Conservation (phyloP, 2,888 invertebrate species). For the Calliopum simillimum region DNA sequence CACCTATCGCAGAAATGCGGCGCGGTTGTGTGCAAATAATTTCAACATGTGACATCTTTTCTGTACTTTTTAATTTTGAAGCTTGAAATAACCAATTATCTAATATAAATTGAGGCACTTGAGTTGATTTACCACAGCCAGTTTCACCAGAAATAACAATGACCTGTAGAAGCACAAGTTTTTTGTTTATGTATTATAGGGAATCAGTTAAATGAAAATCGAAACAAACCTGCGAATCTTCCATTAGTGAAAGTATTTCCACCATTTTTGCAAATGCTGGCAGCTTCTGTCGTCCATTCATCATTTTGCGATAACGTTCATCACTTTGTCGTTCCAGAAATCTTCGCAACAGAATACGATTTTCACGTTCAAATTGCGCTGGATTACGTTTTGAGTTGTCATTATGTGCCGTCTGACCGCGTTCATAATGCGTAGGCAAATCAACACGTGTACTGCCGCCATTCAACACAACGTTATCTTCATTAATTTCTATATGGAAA, state of each 20-base stretch:
- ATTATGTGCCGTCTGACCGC: constrained; percentile 71
- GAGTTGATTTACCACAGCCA: constrained; percentile 86
- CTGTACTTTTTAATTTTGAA: constrained; percentile 57
- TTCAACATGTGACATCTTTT: constrained; percentile 75
- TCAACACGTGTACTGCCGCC: constrained; percentile 48
- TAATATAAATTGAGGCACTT: constrained; percentile 94
- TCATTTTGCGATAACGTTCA: constrained; percentile 75
- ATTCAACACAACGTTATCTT: constrained; percentile 48
- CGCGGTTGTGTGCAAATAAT: constrained; percentile 94
- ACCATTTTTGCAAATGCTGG: constrained; percentile 80
- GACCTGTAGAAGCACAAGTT: constrained; percentile 43
- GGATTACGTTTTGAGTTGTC: constrained; percentile 67
- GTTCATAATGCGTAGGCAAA: constrained; percentile 75
- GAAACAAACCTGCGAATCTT: constrained; percentile 74
- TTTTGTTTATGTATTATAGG: too few relatives aligned
- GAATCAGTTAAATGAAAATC: background rate
- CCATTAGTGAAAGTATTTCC: constrained; percentile 76
- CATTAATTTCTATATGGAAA: constrained; percentile 69
- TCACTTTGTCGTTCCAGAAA: constrained; percentile 74
- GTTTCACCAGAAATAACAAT: constrained; percentile 85
- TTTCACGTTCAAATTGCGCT: constrained; percentile 72
- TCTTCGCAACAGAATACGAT: constrained; percentile 73
- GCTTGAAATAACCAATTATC: constrained; percentile 81
- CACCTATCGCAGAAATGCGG: constrained; percentile 90
- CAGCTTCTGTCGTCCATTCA: constrained; percentile 73